Conservation (phyloP, 2,888 invertebrate genomes). For the Stramonita haemastoma region DNA sequence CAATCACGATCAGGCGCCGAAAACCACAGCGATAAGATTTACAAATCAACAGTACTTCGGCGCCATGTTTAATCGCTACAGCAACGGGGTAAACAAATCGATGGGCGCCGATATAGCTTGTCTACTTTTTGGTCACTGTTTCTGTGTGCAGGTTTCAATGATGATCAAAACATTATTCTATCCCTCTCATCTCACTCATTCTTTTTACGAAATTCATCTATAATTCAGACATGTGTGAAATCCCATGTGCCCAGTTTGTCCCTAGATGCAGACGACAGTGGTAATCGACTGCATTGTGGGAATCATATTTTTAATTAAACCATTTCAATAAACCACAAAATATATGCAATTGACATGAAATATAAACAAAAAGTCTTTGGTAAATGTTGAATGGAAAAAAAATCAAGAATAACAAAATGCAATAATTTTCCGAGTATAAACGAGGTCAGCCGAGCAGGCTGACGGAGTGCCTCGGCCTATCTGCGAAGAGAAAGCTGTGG, state of each 20-base stretch:
- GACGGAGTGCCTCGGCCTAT: not conserved
- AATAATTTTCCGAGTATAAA: constrained; percentile 17
- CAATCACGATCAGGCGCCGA: too few species aligned
- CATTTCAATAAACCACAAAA: not conserved
- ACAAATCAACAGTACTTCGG: constrained; percentile 42
- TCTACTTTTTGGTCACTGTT: too few species aligned
- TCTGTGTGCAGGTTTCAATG: too few species aligned
- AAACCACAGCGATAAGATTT: not conserved
- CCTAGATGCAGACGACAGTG: too few species aligned
- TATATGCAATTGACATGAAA: not conserved
- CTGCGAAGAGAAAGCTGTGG: constrained; percentile 10
- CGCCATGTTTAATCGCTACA: constrained; percentile 56
- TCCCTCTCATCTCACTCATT: too few species aligned
- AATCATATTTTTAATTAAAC: not conserved
- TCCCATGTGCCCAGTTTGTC: not conserved
- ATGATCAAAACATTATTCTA: too few species aligned
- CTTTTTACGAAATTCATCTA: not conserved
- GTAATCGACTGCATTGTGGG: not conserved
- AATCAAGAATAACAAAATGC: not conserved
- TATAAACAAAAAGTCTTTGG: not conserved
- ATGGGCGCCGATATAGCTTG: not conserved
- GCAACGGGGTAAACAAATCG: constrained; percentile 51
- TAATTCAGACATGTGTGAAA: not conserved
- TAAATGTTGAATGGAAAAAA: not conserved
- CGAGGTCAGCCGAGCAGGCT: constrained; percentile 32